Conservation (phyloP, 2,888 invertebrate species). For the Nymphalis polychloros region DNA sequence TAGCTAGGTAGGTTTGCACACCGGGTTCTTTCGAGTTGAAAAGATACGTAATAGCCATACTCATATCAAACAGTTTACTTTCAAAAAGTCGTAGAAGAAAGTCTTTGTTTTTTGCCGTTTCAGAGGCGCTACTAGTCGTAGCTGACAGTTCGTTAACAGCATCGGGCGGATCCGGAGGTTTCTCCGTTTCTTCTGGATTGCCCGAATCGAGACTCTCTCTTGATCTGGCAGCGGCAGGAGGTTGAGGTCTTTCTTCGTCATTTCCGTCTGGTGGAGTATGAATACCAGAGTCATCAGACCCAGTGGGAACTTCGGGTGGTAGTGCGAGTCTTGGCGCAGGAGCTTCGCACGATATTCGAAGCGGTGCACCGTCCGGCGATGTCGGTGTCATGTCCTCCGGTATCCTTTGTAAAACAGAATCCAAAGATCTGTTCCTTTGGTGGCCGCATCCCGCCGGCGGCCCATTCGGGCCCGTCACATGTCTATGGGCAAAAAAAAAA, state of each 20-base stretch:
- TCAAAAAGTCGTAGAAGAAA: conserved; percentile 95
- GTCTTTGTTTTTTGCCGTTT: conserved; percentile 81
- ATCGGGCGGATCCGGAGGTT: conserved; percentile 73
- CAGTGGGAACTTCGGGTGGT: conserved; percentile 77
- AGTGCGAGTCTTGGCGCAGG: conserved; percentile 82
- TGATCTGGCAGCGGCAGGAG: conserved; percentile 82
- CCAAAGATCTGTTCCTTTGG: conserved; percentile 94
- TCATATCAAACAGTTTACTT: conserved; percentile 97
- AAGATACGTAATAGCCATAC: conserved; percentile 98
- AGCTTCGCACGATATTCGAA: conserved; percentile 65
- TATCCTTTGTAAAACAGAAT: conserved; percentile 93
- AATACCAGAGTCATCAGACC: conserved; percentile 91
- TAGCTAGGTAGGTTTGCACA: conserved; percentile 98
- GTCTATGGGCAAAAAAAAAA: conserved; percentile 61
- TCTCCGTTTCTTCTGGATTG: conserved; percentile 83
- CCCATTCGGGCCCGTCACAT: conserved; percentile 74
- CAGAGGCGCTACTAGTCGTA: conserved; percentile 61
- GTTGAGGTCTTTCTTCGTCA: conserved; percentile 77
- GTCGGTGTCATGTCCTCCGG: conserved; percentile 89
- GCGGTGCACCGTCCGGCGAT: conserved; percentile 71
- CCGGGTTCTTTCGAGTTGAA: conserved; percentile 99
- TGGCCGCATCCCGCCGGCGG: conserved; percentile 84
- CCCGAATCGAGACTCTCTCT: conserved; percentile 89
- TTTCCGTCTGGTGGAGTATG: conserved; percentile 70
- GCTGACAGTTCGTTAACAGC: conserved; percentile 56